Conservation (phyloP, 2,888 invertebrate species). For the Sphaerophoria taeniata region DNA sequence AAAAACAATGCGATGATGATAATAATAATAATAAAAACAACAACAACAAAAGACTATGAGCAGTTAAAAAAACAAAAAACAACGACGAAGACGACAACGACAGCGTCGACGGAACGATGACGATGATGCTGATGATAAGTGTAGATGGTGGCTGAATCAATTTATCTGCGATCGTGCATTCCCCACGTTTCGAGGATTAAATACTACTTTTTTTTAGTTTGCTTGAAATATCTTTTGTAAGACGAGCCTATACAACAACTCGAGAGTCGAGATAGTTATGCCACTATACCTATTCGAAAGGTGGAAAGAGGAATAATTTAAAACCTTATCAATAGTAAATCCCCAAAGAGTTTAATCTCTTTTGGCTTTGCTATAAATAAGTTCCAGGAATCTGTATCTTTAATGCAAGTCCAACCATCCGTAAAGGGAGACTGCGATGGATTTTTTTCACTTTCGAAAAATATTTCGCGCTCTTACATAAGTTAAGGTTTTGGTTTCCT, state of each 20-base stretch:
- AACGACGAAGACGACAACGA: conserved; percentile 44
- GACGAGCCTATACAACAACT: conserved; percentile 13
- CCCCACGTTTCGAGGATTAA: conserved; percentile 57
- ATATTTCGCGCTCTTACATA: too few species aligned
- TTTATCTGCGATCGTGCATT: conserved; percentile 57
- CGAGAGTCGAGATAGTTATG: neutral
- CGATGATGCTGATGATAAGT: conserved; percentile 61
- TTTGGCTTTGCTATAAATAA: conserved; percentile 39
- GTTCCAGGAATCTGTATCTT: conserved; percentile 11
- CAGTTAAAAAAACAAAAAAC: conserved; percentile 3
- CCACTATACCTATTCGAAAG: neutral
- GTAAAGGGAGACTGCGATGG: too few species aligned
- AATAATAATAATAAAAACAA: conserved; percentile 36
- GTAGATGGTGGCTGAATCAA: conserved; percentile 58
- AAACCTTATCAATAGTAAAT: conserved; percentile 49
- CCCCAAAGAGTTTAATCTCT: conserved; percentile 43
- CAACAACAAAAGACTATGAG: conserved; percentile 5
- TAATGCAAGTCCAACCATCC: too few species aligned
- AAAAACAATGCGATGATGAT: conserved; percentile 40
- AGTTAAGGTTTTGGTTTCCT: too few species aligned
- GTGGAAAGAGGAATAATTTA: conserved; percentile 27
- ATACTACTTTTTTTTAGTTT: conserved; percentile 22
- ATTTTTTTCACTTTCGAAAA: too few species aligned
- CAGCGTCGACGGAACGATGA: conserved; percentile 18
- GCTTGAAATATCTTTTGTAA: conserved; percentile 32